Base-by-base conservation (phyloP, 2,113 vertebrate genomes). In the Psilopsiagon aurifrons region DNA sequence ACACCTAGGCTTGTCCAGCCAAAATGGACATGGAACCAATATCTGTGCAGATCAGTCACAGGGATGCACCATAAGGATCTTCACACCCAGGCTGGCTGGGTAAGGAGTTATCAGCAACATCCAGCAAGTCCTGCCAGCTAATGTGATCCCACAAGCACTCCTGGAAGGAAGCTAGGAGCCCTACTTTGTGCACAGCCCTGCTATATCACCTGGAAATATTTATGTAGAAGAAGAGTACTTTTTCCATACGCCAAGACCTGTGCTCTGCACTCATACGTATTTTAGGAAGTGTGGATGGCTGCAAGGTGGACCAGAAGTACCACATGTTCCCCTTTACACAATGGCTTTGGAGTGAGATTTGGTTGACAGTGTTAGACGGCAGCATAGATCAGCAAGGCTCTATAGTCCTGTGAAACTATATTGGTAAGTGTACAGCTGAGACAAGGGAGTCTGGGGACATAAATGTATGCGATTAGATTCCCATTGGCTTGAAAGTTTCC, bases 381-480 rank as follows among this genome's bases (percentile, higher is more conserved):
- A 3, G 44, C 66, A 57, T 6, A 62, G 90, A 92, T 88, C 83
- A 94, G 62, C 57, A 69, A 17, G 74, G 63, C 73, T 87, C 80
- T 78, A 73, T 41, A 8, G 60, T 81, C 47, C 81, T 51, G 76
- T 64, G 86, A 78, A 92, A 62, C 35, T 11, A 13, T 83, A 93
- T 76, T 94, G 66, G 47, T 82, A 93, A 90, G 84, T 0, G 5
- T 27, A 62, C 57, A 74, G 84, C 67, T 3, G 6, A 87, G 94
- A 93, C 88, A 91, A 57, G 66, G 57, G 23, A 89, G 25, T n/a
- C 35, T 2, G 3, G 62, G 47, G 35, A 79, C 84, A 88, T 62
- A 94, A 94, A 96, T 85, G 91, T 64, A 69, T 83, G 76, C 37
- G n/a, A 94, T 92, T 87, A 71, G 52, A 87, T 82, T 88, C 80